phyloP scores from a whole-genome alignment of 2,797 vertebrate genomes.

The Alosa sapidissima region DNA sequence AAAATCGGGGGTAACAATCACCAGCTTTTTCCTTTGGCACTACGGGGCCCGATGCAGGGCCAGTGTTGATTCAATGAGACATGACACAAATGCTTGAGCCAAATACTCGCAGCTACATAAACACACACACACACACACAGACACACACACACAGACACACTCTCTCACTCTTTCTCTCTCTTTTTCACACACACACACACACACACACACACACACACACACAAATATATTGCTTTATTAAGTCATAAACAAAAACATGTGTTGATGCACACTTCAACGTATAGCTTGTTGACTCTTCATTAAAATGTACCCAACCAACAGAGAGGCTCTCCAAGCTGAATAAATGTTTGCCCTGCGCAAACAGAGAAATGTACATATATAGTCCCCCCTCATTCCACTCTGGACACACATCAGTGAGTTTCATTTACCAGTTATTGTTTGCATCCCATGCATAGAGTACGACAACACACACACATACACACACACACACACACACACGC shows the following conservation, averaged over 20 bases:
- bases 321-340: conserved; percentile 1
- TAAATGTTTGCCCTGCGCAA: conserved; percentile 12
- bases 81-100: neutral
- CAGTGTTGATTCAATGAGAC: neutral
- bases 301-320: conserved; percentile 8
- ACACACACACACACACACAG: neutral
- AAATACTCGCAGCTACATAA: neutral
- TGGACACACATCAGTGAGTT: conserved; percentile 69
- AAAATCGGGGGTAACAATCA: conserved; percentile 40
- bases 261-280: neutral
- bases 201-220: neutral
- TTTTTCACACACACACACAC: neutral
- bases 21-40: conserved; percentile 40
- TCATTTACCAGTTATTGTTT: conserved; percentile 63
- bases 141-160: neutral
- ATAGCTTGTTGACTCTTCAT: neutral
- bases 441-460: neutral
- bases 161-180: neutral
- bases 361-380: conserved; percentile 52
- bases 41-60: conserved; percentile 30
- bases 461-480: neutral
- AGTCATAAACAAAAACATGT: neutral
- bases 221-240: neutral
- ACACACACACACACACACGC: neutral
- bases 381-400: conserved; percentile 64